Base-by-base conservation (phyloP, 2,888 invertebrate species). In the Trichogramma evanescens region DNA sequence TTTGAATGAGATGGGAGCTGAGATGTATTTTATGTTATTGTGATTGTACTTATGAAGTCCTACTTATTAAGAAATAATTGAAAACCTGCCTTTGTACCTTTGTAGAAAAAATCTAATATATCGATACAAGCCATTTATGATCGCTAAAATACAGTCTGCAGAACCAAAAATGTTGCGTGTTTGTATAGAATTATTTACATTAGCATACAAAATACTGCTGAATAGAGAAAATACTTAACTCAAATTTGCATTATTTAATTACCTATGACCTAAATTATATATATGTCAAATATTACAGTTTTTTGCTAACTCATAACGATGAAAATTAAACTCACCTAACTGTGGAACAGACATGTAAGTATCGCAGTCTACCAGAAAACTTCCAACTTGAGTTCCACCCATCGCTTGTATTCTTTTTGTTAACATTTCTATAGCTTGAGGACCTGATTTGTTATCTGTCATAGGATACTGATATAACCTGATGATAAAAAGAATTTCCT, bases 321-420 rank as follows among this genome's bases (percentile, higher is more conserved):
- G 6, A 43, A 44, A 13, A 43, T n/a, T 52, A 5, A 4, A 76
- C 76, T 76, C 69, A 83, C 86, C 86, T 74, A 89, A 81, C 70
- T 86, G 86, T 1, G 89, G 88, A 50, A 88, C 86, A 0, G 92
- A 91, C 48, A 87, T 87, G 73, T 91, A 95, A 0, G 95, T 95
- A 77, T 97, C 96, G 71, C 96, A 97, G 74, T 97, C 96, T 0
- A 97, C 95, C 54, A 92, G 78, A 77, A 95, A 96, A 70, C 91
- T 93, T 0, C 96, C 96, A 61, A 89, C 86, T 72, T 91, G 93
- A 0, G 86, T 80, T 0, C 95, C 96, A 13, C 96, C 95, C 2
- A 95, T 80, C 0, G 93, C 89, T 45, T 89, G 80, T 38, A 97
- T 85, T 26, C 95, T 83, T 76, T 94, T 94, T 1, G 91, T 88